Evolutionary conservation across 2,888 invertebrate genomes (phyloP), one percentile per base, ranked within the genome.

Genomic region (Drosophila birchii): DNA sequence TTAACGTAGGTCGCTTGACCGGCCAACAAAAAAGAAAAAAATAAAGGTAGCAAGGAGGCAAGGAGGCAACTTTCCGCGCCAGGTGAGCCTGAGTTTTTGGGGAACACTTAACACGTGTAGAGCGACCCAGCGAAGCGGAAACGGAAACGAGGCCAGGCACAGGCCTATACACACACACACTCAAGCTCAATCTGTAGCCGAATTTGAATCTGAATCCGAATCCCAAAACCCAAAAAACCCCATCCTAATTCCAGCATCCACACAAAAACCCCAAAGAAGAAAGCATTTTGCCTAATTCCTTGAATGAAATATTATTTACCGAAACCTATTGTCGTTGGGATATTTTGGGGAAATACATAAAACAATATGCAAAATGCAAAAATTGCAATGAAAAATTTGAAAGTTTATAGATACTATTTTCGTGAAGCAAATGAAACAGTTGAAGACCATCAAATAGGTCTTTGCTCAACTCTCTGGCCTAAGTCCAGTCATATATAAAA

Each of bases 1-100:
- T 86, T 88, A 88, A 83, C 88, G 88, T 83, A 73, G 83, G 83
- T 83, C 88, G 83, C 78, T 86, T 59, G 88, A 87, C 82, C 82
- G 69, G 55, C 54, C 49, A 66, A 32, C 29, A 47, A 62, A 45
- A 62, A 56, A 20, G 9, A 23, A 8, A 26, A 45, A 9, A 26
- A 23, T 16, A 23, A 23, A 39, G 9, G 5, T 5, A 18, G 26
- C 26, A n/a, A 23, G 44, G 44, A 7, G 12, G 43, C 18, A 16
- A 3, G 20, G 44, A 9, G 36, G 26, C 16, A 39, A 57, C n/a
- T 43, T 38, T 36, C 9, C 51, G 51, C 36, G 66, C 66, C 66
- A 66, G 64, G 66, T 66, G 64, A 64, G 57, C 41, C 20, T 0
- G 16, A 51, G 34, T 45, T 47, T 45, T 47, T 9, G 45, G 56